These are phyloP conservation scores for Trochalopteron elliotii DNA, from an alignment of 2,113 vertebrate species.

Conservation along the genomic window DNA sequence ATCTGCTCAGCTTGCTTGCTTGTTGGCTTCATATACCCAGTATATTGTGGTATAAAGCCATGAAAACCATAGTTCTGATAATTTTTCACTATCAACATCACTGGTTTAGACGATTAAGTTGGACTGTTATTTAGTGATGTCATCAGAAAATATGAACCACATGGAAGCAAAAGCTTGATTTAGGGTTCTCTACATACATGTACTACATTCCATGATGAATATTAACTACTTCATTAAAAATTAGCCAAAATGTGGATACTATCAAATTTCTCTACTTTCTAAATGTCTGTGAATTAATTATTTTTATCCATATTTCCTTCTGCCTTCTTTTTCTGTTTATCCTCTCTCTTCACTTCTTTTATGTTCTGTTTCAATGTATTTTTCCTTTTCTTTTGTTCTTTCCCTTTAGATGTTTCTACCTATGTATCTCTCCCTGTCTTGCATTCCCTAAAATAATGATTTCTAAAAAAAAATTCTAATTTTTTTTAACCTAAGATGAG, in stretches of 20 bases:
- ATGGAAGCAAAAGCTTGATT: background rate
- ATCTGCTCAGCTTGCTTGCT: background rate
- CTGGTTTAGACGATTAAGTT: background rate
- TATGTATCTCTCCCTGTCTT: background rate
- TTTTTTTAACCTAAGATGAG: background rate
- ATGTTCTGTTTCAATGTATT: background rate
- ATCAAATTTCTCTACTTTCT: background rate
- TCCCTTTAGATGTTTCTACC: background rate
- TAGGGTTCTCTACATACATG: background rate
- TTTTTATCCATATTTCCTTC: background rate
- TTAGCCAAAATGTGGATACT: background rate
- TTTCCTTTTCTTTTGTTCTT: background rate
- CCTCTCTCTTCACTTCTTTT: background rate
- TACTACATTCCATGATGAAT: background rate
- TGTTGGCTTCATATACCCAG: background rate
- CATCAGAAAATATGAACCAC: background rate
- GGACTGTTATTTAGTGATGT: background rate
- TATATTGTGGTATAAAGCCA: background rate
- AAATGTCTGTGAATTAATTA: background rate
- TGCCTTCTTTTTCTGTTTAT: background rate
- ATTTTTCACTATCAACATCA: background rate
- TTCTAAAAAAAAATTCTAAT: background rate
- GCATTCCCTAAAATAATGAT: background rate
- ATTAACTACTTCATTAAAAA: background rate
- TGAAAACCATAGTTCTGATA: background rate